Base-by-base conservation (phyloP, 2,888 invertebrate species). In the Seira sanloemensis region DNA sequence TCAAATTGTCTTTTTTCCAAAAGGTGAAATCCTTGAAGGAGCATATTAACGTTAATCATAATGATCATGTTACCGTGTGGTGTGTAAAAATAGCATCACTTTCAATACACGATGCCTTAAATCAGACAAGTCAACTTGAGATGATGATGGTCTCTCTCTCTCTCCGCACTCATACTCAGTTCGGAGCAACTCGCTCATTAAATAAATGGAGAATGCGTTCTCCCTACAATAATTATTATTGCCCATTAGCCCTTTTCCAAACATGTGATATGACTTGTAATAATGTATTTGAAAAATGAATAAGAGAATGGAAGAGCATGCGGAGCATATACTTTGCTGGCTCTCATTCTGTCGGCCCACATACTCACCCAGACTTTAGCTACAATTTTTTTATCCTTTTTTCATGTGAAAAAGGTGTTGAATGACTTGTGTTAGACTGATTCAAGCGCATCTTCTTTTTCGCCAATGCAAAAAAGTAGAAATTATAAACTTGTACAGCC, bases 371-470 rank as follows among this genome's bases (percentile, higher is more conserved):
- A 2, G 18, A 18, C 58, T 58, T 4, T 58, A 16, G 7, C 2
- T 58, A 58, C 58, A 37, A 37, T 7, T 58, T 58, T 58, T 58
- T 7, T 58, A 66, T 75, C 65, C 21, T 25, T 27, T 65, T 19
- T 5, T 16, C 58, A 71, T 23, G 23, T 1, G 65, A 73, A 58
- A 62, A 68, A 73, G 84, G 84, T 84, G 84, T 79, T 84, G 79
- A 84, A 80, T 76, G 79, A 76, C 76, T 79, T 76, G 46, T 80
- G 79, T 84, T 84, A 76, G 54, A 69, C 58, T n/a, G n/a, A 58
- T 58, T 58, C 58, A 58, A 58, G 58, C 58, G 58, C 58, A 58
- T 58, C 58, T 58, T 58, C 58, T 58, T 37, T 37, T 58, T 18
- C 9, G 7, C 12, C 12, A 4, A 37, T 37, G 12, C 37, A 37